Base-by-base conservation (phyloP, 2,888 invertebrate species). In the Brenthis ino region DNA sequence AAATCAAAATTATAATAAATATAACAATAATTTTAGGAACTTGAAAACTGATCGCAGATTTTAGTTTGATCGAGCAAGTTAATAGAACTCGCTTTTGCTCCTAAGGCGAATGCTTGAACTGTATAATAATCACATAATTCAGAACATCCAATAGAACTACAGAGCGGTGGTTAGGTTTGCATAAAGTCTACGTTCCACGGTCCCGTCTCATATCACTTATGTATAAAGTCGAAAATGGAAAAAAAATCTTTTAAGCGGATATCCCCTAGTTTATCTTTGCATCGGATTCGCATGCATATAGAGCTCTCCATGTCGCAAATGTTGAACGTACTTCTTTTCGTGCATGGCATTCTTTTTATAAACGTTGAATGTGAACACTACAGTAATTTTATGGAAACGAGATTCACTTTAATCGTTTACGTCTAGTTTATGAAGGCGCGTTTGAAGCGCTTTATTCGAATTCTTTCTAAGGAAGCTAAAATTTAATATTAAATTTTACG, bases 61-160 rank as follows among this genome's bases (percentile, higher is more conserved):
- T 67, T 51, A 64, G 64, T 72, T 43, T 63, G 65, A 68, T 67
- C 60, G 57, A 67, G 60, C 61, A 67, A 69, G 58, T 50, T 65
- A 70, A 69, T 69, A 68, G 64, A 64, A 65, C 64, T 65, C 47
- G 65, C 64, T 68, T 60, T 68, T 68, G 68, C 65, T 70, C 56
- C 68, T 60, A 64, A 61, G 65, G 58, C 72, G 61, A 72, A 67
- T 67, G 53, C 69, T 61, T 67, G 67, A 66, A 55, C 67, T 68
- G 69, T 68, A 73, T 73, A 73, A 73, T 73, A 69, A 73, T 72
- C 70, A 67, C 70, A 69, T 73, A 73, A 73, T 72, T 73, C 69
- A 68, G 67, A 64, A 63, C 69, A 69, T 68, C 67, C 68, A 70
- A 57, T 67, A 70, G 69, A 69, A 58, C 48, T 69, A 64, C 58